Evolutionary conservation across 2,113 vertebrate genomes (phyloP).

Genomic region (Ceyx margarethae): DNA sequence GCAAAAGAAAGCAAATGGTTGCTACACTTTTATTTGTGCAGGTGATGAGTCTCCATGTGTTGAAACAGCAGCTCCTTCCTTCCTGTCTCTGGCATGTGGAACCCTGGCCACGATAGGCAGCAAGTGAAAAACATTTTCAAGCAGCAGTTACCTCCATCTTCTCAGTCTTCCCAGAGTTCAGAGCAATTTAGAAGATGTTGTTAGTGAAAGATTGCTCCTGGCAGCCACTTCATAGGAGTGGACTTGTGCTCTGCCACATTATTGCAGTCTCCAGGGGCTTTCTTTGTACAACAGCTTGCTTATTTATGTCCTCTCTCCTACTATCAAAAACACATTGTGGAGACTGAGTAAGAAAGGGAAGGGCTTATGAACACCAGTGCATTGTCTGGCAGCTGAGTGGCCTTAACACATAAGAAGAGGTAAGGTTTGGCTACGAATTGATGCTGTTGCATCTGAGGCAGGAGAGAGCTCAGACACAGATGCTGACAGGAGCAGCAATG

Average conservation of each 20-base stretch:
- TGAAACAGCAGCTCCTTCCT: background rate
- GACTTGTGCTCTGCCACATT: background rate
- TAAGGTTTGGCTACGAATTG: fast-evolving
- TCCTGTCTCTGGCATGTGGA: background rate
- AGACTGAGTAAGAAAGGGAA: background rate
- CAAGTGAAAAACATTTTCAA: background rate
- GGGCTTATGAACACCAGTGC: background rate
- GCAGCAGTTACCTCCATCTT: background rate
- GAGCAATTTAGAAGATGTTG: background rate
- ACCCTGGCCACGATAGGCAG: background rate
- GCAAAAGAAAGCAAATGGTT: background rate
- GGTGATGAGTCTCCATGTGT: background rate
- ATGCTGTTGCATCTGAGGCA: background rate
- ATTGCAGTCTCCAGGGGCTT: background rate
- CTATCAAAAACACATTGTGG: background rate
- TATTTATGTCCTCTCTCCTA: background rate
- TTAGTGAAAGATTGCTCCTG: background rate
- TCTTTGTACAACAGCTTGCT: background rate
- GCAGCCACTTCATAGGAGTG: background rate
- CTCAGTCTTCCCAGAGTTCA: background rate
- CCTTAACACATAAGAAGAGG: background rate
- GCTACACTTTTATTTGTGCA: background rate
- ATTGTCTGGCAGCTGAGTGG: background rate
- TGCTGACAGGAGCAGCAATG: background rate
- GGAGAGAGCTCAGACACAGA: background rate